These are phyloP conservation scores for Acanthosepion esculentum DNA, from an alignment of 2,888 invertebrate genomes.

Conservation along the genomic window DNA sequence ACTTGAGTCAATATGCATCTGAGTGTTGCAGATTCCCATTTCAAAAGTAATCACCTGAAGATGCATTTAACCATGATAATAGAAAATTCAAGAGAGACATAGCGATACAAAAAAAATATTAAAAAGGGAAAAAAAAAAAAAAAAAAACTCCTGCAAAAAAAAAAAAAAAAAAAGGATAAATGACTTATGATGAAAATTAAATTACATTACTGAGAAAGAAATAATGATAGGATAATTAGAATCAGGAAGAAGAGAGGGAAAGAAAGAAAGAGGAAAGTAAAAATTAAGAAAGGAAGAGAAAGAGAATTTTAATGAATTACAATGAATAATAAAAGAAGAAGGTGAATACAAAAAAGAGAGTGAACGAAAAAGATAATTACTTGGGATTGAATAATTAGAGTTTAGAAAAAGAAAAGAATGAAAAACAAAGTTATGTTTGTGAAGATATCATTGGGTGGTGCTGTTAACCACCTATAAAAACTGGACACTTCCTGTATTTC, in stretches of 20 bases:
- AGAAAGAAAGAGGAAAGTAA: background rate
- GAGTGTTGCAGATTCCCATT: background rate
- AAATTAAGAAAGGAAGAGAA: background rate
- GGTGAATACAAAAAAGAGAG: background rate
- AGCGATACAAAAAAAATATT: background rate
- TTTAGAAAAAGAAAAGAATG: too few species aligned
- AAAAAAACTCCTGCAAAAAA: too few species aligned
- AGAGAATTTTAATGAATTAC: background rate
- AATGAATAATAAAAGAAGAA: background rate
- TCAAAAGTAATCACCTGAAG: background rate
- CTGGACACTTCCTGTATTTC: too few species aligned
- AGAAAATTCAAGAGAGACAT: background rate
- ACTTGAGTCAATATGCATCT: background rate
- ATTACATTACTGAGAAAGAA: background rate
- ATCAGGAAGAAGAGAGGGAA: background rate
- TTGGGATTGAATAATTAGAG: too few species aligned
- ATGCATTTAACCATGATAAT: background rate
- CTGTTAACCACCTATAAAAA: too few species aligned
- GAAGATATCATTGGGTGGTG: too few species aligned
- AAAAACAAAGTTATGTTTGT: too few species aligned
- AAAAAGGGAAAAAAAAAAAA: background rate
- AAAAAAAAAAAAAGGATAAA: background rate
- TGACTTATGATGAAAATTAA: background rate
- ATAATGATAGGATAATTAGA: background rate
- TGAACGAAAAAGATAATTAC: background rate